Evolutionary conservation across 2,888 invertebrate genomes (phyloP), one percentile per base, ranked within the genome.

Genomic region (Ichneumoninae sp.): DNA sequence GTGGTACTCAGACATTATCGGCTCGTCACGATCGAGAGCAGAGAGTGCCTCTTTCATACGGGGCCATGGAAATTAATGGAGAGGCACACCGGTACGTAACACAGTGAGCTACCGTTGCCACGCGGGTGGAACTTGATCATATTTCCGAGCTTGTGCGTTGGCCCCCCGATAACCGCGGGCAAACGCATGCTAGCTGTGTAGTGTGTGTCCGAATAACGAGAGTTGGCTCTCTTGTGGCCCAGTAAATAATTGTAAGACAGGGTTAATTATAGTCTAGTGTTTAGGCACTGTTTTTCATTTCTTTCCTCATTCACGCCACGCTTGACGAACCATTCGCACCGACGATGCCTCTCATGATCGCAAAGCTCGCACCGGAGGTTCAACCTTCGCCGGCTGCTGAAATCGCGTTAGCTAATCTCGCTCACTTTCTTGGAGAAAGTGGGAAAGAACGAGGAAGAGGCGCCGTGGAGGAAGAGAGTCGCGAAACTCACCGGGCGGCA

Each of bases 331-430:
- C 52, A 33, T 36, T 54, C n/a, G 19, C 22, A 4, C 19, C 6
- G 22, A 22, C 22, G 57, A 57, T 57, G 26, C 8, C 47, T 60
- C 60, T 62, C 30, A 47, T 30, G n/a, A 44, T 44, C n/a, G 60
- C 4, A 57, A 22, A 36, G 33, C 69, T 69, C 36, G 79, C 70
- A 62, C 52, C 60, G 62, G 47, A 69, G 80, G 22, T 19, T 72
- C 26, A 82, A 77, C 62, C 80, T 80, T 77, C 72, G 68, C 69
- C 57, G 36, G 76, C 79, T 82, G 82, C 83, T 71, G 81, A 89
- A 90, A 91, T 91, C 87, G 88, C 88, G 88, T 91, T 91, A 91
- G 87, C 89, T 89, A 90, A 90, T 89, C 89, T 80, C 76, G 62
- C 62, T 47, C 44, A 66, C 74, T 52, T 75, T 87, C 88, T 72